Evolutionary conservation across 2,888 invertebrate genomes (phyloP).

Genomic region (Andrena flavipes): DNA sequence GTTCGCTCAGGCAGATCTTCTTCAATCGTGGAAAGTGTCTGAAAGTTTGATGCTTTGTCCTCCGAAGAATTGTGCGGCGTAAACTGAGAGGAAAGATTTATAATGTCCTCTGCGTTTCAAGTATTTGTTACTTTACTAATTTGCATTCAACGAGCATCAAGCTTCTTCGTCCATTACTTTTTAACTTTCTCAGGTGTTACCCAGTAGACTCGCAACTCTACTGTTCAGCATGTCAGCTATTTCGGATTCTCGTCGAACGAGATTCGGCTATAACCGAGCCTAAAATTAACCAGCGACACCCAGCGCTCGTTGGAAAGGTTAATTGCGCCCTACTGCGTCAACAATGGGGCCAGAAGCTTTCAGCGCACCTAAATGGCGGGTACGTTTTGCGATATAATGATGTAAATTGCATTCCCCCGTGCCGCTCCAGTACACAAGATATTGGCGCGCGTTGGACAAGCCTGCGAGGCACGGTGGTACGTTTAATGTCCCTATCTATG

Average conservation of each 20-base stretch:
- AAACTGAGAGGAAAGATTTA: too few species aligned
- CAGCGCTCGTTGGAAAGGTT: conserved; percentile 14
- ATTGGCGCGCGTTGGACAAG: neutral
- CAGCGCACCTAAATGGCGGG: conserved; percentile 40
- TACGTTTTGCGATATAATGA: conserved; percentile 56
- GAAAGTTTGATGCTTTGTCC: too few species aligned
- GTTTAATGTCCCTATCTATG: neutral
- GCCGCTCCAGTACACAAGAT: conserved; percentile 29
- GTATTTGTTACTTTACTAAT: too few species aligned
- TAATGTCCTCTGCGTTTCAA: too few species aligned
- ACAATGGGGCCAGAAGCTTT: conserved; percentile 44
- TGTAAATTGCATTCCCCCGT: conserved; percentile 49
- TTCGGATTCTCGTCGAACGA: too few species aligned
- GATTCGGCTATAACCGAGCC: neutral
- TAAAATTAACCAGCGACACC: conserved; percentile 25
- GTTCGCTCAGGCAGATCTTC: neutral
- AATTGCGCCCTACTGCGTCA: conserved; percentile 32
- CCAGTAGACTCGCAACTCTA: too few species aligned
- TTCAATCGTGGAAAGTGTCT: too few species aligned
- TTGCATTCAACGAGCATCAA: too few species aligned
- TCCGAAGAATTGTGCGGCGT: too few species aligned
- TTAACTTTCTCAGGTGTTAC: too few species aligned
- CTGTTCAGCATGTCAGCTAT: too few species aligned
- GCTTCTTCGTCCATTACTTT: too few species aligned
- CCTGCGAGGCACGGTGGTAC: neutral